Percentiles rank a stretch among this genome's conserved stretches.
phyloP scores from a whole-genome alignment of 2,113 vertebrate genomes.

The Nycticorax nycticorax region DNA sequence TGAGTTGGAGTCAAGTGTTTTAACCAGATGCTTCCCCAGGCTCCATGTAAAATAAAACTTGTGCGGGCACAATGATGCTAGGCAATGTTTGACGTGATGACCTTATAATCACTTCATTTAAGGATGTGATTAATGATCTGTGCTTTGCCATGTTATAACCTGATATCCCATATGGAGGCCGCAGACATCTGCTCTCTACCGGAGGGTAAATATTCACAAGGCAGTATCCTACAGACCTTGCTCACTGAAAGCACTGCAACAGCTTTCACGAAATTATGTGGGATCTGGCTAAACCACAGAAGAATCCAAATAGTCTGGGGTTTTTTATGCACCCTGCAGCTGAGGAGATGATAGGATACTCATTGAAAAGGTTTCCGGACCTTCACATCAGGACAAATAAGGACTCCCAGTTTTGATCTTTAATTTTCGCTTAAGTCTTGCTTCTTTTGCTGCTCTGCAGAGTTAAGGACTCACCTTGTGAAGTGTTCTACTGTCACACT shows the following conservation, averaged over 20 bases:
- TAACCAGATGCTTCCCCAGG: neutral
- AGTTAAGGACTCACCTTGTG: neutral
- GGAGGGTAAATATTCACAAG: neutral
- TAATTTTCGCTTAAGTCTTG: neutral
- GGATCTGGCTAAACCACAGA: neutral
- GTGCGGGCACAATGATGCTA: neutral
- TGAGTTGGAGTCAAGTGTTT: neutral
- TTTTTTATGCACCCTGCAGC: neutral
- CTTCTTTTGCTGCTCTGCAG: neutral
- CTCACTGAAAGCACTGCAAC: neutral
- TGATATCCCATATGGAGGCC: neutral
- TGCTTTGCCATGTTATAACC: neutral
- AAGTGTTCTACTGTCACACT: neutral
- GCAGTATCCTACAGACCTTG: neutral
- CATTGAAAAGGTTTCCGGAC: neutral
- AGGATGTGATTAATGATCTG: constrained; percentile 39
- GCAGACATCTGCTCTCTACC: neutral
- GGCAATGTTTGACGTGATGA: constrained; percentile 27
- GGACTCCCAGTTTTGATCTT: neutral
- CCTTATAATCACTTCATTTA: constrained; percentile 32
- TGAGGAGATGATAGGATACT: neutral
- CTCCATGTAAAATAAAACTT: constrained; percentile 50
- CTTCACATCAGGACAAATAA: neutral
- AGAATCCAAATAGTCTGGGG: neutral
- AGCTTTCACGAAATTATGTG: neutral